Conservation (phyloP, 2,888 invertebrate genomes). For the Rhopalosiphum nymphaeae region DNA sequence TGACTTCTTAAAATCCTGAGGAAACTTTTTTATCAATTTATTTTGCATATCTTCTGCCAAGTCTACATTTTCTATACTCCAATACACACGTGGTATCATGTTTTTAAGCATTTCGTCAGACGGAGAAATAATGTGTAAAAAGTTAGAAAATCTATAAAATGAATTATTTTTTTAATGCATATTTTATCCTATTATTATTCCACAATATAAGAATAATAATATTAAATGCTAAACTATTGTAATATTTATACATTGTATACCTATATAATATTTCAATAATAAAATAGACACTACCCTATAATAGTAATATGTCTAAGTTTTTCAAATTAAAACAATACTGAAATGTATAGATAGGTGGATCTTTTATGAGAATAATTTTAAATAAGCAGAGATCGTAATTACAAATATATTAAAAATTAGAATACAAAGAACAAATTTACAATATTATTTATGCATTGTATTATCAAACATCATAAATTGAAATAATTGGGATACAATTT, state of each 20-base stretch:
- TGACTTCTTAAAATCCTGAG: not conserved
- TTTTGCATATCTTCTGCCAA: not conserved
- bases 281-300: not conserved
- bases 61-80: slow-evolving; percentile 40
- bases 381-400: not conserved
- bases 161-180: not conserved
- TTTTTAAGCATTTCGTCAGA: slow-evolving; percentile 36
- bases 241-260: not conserved
- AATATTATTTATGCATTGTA: not conserved
- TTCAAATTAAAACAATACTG: not conserved
- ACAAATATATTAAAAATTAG: not conserved
- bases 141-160: slow-evolving; percentile 43
- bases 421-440: too few species aligned
- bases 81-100: slow-evolving; percentile 39
- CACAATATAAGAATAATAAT: not conserved
- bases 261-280: not conserved
- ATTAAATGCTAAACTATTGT: not conserved
- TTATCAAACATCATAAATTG: not conserved
- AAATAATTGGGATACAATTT: not conserved
- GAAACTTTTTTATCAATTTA: not conserved
- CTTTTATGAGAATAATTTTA: not conserved
- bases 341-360: not conserved
- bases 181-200: not conserved
- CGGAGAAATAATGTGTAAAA: slow-evolving; percentile 53
- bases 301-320: not conserved